Conservation (phyloP, 1,140 invertebrate genomes). For the Lepidurus packardi region DNA sequence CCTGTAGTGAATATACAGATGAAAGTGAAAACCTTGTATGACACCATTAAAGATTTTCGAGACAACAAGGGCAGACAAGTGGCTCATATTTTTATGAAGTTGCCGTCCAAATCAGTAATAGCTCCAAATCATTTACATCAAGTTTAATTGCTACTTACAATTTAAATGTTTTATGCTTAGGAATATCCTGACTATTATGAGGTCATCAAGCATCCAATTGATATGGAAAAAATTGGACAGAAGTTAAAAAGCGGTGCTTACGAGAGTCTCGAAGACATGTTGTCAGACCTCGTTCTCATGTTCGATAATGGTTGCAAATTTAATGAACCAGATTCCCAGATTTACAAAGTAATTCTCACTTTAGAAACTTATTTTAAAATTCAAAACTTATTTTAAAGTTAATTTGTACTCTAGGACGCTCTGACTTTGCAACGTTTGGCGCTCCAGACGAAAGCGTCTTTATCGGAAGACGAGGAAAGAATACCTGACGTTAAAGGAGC, state of each 20-base stretch:
- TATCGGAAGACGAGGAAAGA: slow-evolving; percentile 73
- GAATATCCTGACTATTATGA: slow-evolving; percentile 98
- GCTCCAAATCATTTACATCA: not conserved
- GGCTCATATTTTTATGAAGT: slow-evolving; percentile 86
- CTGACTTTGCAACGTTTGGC: slow-evolving; percentile 84
- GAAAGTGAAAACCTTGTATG: slow-evolving; percentile 80
- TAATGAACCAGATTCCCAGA: slow-evolving; percentile 97
- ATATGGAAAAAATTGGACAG: slow-evolving; percentile 89
- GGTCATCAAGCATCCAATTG: slow-evolving; percentile 94
- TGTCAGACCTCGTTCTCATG: slow-evolving; percentile 91
- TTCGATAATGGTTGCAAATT: slow-evolving; percentile 99
- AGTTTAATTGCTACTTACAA: slow-evolving; percentile 26
- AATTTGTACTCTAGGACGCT: slow-evolving; percentile 61
- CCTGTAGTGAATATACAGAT: slow-evolving; percentile 42
- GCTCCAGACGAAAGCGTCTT: slow-evolving; percentile 76
- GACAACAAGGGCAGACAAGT: slow-evolving; percentile 81
- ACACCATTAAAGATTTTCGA: slow-evolving; percentile 79
- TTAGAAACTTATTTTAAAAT: slow-evolving; percentile 20
- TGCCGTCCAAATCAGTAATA: slow-evolving; percentile 78
- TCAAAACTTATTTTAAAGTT: slow-evolving; percentile 13
- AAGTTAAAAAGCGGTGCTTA: slow-evolving; percentile 74
- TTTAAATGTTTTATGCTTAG: slow-evolving; percentile 43
- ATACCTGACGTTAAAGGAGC: slow-evolving; percentile 80
- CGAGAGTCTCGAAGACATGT: slow-evolving; percentile 79
- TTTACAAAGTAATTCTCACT: slow-evolving; percentile 72